Percentiles rank a stretch among this genome's conserved stretches.
phyloP scores from a whole-genome alignment of 1,140 invertebrate species.

The Drosophila auraria region DNA sequence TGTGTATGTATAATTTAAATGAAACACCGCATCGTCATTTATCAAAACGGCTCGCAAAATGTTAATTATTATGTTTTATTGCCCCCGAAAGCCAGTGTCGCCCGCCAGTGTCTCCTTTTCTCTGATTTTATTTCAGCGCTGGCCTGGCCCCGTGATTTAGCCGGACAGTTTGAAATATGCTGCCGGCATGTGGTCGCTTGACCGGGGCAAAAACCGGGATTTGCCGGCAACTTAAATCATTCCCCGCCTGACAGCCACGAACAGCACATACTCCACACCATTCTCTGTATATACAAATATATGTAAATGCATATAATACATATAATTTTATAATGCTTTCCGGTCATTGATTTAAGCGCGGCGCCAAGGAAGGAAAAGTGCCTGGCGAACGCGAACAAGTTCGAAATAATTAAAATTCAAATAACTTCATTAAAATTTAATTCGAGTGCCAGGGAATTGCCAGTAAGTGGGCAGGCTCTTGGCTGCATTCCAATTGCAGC shows the following conservation, averaged over 20 bases:
- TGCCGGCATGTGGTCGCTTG: slow-evolving; percentile 60
- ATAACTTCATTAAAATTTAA: slow-evolving; percentile 63
- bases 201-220: slow-evolving; percentile 37
- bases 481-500: slow-evolving; percentile 61
- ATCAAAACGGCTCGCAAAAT: slow-evolving; percentile 73
- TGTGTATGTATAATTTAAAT: slow-evolving; percentile 53
- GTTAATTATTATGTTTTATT: slow-evolving; percentile 83
- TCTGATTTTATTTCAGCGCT: slow-evolving; percentile 25
- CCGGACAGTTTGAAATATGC: slow-evolving; percentile 67
- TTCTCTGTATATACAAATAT: slow-evolving; percentile 6
- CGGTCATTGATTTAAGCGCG: slow-evolving; percentile 58
- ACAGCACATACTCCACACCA: slow-evolving; percentile 6
- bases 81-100: slow-evolving; percentile 25
- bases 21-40: slow-evolving; percentile 67
- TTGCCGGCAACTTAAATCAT: slow-evolving; percentile 55
- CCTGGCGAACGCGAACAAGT: slow-evolving; percentile 8
- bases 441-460: slow-evolving; percentile 32
- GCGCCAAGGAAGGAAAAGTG: slow-evolving; percentile 31
- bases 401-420: slow-evolving; percentile 64
- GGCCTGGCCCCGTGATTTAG: slow-evolving; percentile 51
- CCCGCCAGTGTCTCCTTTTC: not conserved
- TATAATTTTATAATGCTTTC: slow-evolving; percentile 55
- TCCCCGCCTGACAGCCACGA: slow-evolving; percentile 28
- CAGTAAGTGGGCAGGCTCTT: slow-evolving; percentile 39
- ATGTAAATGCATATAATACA: slow-evolving; percentile 32